A percentile compares a stretch with the other conserved stretches of the same genome.
Conservation (phyloP, 1,140 invertebrate genomes). For the Aethina tumida region DNA sequence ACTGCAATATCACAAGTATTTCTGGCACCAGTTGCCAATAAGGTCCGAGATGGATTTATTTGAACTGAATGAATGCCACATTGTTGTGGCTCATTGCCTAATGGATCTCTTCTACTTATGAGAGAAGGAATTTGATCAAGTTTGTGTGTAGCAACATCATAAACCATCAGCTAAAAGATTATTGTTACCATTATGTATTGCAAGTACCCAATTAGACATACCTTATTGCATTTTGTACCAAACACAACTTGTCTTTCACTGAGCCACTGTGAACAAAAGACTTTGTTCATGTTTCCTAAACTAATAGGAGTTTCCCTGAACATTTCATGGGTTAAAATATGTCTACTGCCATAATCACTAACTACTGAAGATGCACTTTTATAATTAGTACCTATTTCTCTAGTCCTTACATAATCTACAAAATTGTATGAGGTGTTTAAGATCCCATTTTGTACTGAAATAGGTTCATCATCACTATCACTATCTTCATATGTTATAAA, state of each 20-base stretch:
- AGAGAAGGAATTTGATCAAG: conserved; percentile 80
- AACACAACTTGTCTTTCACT: conserved; percentile 90
- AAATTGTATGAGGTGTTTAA: conserved; percentile 75
- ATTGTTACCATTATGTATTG: not conserved
- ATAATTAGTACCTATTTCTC: conserved; percentile 62
- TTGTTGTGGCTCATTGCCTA: conserved; percentile 51
- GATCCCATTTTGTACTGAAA: conserved; percentile 56
- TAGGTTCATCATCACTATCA: conserved; percentile 70
- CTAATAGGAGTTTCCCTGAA: conserved; percentile 73
- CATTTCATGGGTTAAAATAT: conserved; percentile 81
- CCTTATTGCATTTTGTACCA: conserved; percentile 95
- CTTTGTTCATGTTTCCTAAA: conserved; percentile 85
- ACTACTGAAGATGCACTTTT: conserved; percentile 41
- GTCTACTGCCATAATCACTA: conserved; percentile 68
- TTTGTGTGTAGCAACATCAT: conserved; percentile 67
- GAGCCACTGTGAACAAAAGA: conserved; percentile 94
- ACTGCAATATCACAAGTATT: conserved; percentile 91
- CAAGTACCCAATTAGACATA: conserved; percentile 34
- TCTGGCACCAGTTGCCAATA: conserved; percentile 84
- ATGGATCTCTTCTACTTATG: conserved; percentile 49
- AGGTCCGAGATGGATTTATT: conserved; percentile 84
- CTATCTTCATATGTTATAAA: conserved; percentile 81
- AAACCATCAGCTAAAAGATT: conserved; percentile 61
- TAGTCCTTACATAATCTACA: conserved; percentile 68
- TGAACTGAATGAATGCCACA: conserved; percentile 89